Percentiles rank a stretch among this genome's conserved stretches.
Conservation (phyloP, 2,797 vertebrate species). For the Ctenopoma multispine region DNA sequence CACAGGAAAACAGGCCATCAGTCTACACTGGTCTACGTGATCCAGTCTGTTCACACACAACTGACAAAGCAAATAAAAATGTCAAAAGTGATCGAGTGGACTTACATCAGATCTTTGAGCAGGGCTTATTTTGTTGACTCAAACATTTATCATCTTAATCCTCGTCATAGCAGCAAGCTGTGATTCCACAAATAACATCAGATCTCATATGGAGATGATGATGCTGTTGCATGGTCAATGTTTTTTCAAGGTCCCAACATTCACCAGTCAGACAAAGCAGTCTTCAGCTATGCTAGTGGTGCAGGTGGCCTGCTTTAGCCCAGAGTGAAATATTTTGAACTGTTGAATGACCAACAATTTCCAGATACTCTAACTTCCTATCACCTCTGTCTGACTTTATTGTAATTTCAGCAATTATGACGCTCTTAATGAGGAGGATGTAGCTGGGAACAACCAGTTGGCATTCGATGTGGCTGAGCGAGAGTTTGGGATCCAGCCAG, state of each 20-base stretch:
- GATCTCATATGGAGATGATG: neutral
- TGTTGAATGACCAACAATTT: neutral
- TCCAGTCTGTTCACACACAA: neutral
- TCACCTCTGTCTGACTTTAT: neutral
- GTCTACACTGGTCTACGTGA: conserved; percentile 10
- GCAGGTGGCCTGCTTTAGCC: neutral
- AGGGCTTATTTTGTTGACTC: neutral
- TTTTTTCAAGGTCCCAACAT: neutral
- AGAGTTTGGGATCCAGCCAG: conserved; percentile 92
- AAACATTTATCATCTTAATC: neutral
- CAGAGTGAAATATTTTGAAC: no score
- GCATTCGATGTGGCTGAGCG: conserved; percentile 92
- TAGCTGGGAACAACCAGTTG: conserved; percentile 92
- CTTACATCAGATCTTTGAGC: conserved; percentile 23
- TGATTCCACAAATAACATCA: conserved; percentile 5
- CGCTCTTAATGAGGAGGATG: conserved; percentile 88
- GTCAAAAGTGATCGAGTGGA: neutral
- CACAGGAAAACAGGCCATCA: neutral
- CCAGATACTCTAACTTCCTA: neutral
- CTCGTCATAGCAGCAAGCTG: conserved; percentile 14
- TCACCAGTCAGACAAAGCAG: neutral
- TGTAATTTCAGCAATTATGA: conserved; percentile 87
- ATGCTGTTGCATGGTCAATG: conserved; percentile 1
- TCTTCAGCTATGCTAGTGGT: neutral
- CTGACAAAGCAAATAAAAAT: conserved; percentile 16